Evolutionary conservation across 1,140 invertebrate species (phyloP), one percentile per base, ranked within the genome.

Genomic region (Brachionus plicatilis): DNA sequence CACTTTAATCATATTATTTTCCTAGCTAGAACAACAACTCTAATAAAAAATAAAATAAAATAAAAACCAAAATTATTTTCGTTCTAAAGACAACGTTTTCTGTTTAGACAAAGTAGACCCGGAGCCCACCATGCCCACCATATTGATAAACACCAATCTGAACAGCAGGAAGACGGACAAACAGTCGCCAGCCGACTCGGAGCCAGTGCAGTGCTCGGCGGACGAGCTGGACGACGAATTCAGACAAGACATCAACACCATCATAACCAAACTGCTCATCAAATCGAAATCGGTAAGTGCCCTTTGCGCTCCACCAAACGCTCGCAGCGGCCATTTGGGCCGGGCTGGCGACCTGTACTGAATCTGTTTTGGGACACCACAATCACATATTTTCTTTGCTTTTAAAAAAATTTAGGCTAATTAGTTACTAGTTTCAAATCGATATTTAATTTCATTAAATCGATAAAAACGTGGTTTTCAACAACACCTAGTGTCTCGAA

Each of bases 1-100:
- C 72, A 76, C 68, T 76, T 50, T 76, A 76, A 76, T 76, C 72
- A 76, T 76, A 76, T 76, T 76, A 76, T 76, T 72, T 72, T 37
- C 68, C 68, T 72, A 72, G 68, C 68, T 72, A 68, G 66, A 68
- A 68, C 66, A 68, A 68, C 66, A 68, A 68, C 66, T 33, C 33
- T 11, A 45, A 75, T 45, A 45, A 27, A 50, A 50, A 76, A 33
- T 33, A 33, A 33, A 33, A 33, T 33, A 33, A 33, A 47, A 47
- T 50, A 76, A 50, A 76, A 50, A 53, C 33, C 14, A 76, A 76
- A 76, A 72, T 43, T 43, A 27, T 76, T 76, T 76, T 76, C 11
- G 72, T 76, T 47, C 47, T 75, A 68, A 33, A 68, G 66, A 68
- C 27, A 68, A 68, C 29, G 27, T 68, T 33, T 41, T 68, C 7